Conservation (phyloP, 1,140 invertebrate genomes). For the Schlechtendalia chinensis region DNA sequence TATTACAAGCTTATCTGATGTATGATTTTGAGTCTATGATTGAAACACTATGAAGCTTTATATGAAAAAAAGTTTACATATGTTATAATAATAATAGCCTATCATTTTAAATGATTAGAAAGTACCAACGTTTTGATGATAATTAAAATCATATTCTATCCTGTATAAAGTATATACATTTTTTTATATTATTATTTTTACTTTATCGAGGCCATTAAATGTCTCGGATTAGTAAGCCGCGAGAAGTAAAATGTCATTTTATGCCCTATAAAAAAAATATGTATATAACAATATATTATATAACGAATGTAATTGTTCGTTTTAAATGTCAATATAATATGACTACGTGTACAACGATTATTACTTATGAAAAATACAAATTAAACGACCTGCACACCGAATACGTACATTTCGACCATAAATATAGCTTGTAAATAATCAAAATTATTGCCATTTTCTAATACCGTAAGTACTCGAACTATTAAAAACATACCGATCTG, state of each 20-base stretch:
- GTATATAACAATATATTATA: too few relatives aligned
- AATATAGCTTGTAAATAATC: too few relatives aligned
- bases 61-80: neutral
- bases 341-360: neutral
- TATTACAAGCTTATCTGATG: neutral
- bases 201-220: conserved; percentile 1
- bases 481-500: too few relatives aligned
- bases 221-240: conserved; percentile 21
- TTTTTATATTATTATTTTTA: conserved; percentile 12
- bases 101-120: neutral
- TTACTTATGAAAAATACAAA: too few relatives aligned
- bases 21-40: neutral
- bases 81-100: neutral
- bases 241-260: conserved; percentile 25
- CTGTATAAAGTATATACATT: neutral
- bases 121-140: neutral
- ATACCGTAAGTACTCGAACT: too few relatives aligned
- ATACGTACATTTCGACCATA: too few relatives aligned
- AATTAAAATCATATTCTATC: neutral
- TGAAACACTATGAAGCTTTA: neutral
- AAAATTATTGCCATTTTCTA: too few relatives aligned
- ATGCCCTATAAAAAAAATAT: conserved; percentile 35
- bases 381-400: too few relatives aligned
- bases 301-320: neutral
- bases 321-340: conserved; percentile 28